Percentiles rank a stretch among this genome's conserved stretches.
These are phyloP conservation scores for Numida meleagris DNA, from an alignment of 2,113 vertebrate species.

Conservation along the genomic window DNA sequence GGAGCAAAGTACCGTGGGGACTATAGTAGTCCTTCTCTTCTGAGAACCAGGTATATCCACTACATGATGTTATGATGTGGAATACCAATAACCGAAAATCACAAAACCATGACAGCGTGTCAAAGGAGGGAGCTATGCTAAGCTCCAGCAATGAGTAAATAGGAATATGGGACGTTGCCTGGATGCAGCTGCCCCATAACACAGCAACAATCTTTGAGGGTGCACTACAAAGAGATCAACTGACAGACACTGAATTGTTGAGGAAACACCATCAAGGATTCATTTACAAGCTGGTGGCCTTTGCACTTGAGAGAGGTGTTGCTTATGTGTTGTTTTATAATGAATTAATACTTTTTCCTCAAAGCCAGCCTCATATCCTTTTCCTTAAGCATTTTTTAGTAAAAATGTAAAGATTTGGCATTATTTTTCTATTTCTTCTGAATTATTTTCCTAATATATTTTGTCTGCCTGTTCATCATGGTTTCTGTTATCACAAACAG, in stretches of 20 bases:
- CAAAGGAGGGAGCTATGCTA: background rate
- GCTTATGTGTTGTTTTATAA: background rate
- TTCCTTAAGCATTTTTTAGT: background rate
- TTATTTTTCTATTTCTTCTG: slow-evolving; percentile 8
- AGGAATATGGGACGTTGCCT: background rate
- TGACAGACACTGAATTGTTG: background rate
- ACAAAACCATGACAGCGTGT: too few relatives aligned
- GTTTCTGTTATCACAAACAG: slow-evolving; percentile 54
- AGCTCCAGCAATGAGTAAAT: background rate
- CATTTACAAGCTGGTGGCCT: background rate
- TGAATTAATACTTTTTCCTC: background rate
- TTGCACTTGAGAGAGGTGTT: background rate
- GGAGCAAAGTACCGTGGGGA: too few relatives aligned
- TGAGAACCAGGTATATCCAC: too few relatives aligned
- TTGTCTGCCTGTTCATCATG: background rate
- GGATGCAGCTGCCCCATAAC: background rate
- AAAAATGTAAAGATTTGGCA: background rate
- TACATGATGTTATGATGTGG: too few relatives aligned
- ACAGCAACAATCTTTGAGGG: background rate
- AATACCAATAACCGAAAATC: too few relatives aligned
- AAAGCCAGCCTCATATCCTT: background rate
- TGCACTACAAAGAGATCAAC: background rate
- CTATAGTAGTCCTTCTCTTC: too few relatives aligned
- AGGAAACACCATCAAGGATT: background rate
- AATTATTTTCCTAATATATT: slow-evolving; percentile 24